Conservation (phyloP, 2,888 invertebrate genomes). For the Caradrina clavipalpis region DNA sequence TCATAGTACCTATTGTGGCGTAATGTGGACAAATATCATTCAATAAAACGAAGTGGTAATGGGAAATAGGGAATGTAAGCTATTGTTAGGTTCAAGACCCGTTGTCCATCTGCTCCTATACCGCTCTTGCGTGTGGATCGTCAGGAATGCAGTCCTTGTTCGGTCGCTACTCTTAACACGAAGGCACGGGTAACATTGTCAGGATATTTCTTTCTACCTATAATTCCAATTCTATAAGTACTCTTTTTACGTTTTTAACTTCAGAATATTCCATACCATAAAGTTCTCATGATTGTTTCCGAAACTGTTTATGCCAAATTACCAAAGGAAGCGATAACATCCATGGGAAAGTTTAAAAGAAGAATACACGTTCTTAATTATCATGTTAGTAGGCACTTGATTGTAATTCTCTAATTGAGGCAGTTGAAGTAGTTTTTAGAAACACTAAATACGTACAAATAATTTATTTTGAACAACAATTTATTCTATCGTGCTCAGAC, state of each 20-base stretch:
- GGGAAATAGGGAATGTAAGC: constrained; percentile 44
- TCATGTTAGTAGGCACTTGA: constrained; percentile 30
- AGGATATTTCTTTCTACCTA: constrained; percentile 49
- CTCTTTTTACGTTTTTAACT: neutral
- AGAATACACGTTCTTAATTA: constrained; percentile 53
- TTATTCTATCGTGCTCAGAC: constrained; percentile 48
- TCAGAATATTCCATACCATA: constrained; percentile 25
- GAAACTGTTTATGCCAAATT: constrained; percentile 45
- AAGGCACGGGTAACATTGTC: constrained; percentile 68
- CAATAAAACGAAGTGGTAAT: constrained; percentile 30
- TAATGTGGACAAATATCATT: constrained; percentile 31
- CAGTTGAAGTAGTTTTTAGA: constrained; percentile 8
- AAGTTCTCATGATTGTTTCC: constrained; percentile 57
- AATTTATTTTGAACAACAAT: constrained; percentile 39
- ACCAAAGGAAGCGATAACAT: constrained; percentile 47
- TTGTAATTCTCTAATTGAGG: constrained; percentile 24
- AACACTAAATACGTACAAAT: constrained; percentile 43
- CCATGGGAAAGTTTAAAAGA: constrained; percentile 54
- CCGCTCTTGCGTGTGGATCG: constrained; percentile 71
- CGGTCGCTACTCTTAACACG: constrained; percentile 76
- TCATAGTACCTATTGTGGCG: constrained; percentile 10
- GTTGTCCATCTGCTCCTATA: constrained; percentile 74
- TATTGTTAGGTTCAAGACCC: constrained; percentile 80
- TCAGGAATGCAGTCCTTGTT: constrained; percentile 83
- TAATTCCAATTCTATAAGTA: constrained; percentile 28